Base-by-base conservation (phyloP, 2,113 vertebrate genomes). In the Donacobius atricapilla region DNA sequence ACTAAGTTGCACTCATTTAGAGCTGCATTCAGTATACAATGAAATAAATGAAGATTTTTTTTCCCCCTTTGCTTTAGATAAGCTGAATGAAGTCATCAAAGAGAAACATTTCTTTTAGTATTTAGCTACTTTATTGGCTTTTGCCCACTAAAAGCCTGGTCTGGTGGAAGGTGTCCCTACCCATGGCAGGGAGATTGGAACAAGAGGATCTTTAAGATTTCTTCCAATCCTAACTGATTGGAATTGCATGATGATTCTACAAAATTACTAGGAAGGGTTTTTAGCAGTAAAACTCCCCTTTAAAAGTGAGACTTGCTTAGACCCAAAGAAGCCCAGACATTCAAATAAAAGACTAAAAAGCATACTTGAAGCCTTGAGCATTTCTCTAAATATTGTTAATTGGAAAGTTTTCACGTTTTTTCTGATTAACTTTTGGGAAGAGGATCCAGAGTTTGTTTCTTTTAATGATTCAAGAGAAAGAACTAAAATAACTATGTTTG, bases 381-480 rank as follows among this genome's bases (percentile, higher is more conserved):
- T 51, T 95, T 90, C 39, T 51, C 18, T 78, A 68, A 77, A 80
- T 7, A 8, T 6, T n/a, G 14, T 42, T n/a, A 53, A 10, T 85
- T n/a, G 69, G 72, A 66, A 82, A 69, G 28, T 28, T 81, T 58
- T 27, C 40, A 18, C 4, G 1, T 75, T 87, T 75, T 44, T 87
- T 88, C 33, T 0, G 1, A 58, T 79, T 83, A 73, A 6, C 8
- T 77, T 90, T 95, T 90, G 39, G 4, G 1, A 37, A 81, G 68
- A 66, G 15, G 31, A 90, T 78, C 14, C 56, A 45, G 39, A 76
- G 15, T 45, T 85, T 12, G 4, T 73, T 91, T 88, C 39, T 88
- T 91, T 68, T 94, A 54, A 96, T 91, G 92, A 89, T 75, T 31
- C 48, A 69, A 61, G 72, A 89, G 78, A 60, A 45, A 80, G 81